A percentile compares a stretch with the other conserved stretches of the same genome.
Evolutionary conservation across 2,888 invertebrate species (phyloP).

Genomic region (Cheilosia grossa): DNA sequence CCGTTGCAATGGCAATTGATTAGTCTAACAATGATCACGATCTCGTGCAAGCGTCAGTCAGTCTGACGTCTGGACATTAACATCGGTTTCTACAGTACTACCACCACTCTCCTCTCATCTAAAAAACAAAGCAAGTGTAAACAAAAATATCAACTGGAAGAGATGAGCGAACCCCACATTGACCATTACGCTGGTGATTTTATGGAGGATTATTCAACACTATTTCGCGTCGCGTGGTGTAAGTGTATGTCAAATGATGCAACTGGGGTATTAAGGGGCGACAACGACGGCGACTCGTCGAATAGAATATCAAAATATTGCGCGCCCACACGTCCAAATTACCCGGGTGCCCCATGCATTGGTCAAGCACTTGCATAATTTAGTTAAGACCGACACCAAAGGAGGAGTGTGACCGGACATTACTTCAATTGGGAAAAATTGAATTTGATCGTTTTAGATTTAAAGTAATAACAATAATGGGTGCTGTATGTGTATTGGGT

Average conservation of each 20-base stretch:
- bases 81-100: conserved; percentile 43
- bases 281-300: conserved; percentile 36
- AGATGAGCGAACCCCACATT: conserved; percentile 52
- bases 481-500: background rate
- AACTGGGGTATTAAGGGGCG: conserved; percentile 58
- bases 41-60: conserved; percentile 64
- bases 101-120: conserved; percentile 6
- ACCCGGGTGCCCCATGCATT: conserved; percentile 55
- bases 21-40: conserved; percentile 66
- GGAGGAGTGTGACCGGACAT: conserved; percentile 68
- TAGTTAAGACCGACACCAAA: conserved; percentile 45
- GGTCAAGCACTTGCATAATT: conserved; percentile 71
- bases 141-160: conserved; percentile 57
- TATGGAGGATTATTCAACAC: conserved; percentile 62
- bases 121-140: conserved; percentile 13
- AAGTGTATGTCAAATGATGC: conserved; percentile 65
- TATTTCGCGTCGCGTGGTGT: conserved; percentile 25
- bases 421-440: conserved; percentile 72
- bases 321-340: conserved; percentile 71
- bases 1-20: conserved; percentile 53
- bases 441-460: conserved; percentile 72
- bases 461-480: conserved; percentile 62
- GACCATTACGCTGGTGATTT: conserved; percentile 48
- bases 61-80: conserved; percentile 62
- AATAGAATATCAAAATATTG: conserved; percentile 71